Conservation (phyloP, 2,797 vertebrate genomes). For the Dendrocincla fuliginosa region DNA sequence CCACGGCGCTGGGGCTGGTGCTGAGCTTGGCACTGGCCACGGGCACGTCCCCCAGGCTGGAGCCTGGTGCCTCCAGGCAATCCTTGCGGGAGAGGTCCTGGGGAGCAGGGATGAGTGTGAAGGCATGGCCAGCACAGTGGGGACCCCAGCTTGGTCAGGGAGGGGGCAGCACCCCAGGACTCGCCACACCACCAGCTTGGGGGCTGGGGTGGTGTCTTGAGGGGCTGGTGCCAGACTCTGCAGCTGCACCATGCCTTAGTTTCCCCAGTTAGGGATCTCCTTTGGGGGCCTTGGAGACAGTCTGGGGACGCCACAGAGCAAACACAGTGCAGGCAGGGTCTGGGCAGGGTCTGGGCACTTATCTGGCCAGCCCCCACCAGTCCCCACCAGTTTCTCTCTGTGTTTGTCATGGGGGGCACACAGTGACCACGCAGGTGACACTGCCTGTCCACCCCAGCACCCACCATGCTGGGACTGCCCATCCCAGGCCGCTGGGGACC, state of each 20-base stretch:
- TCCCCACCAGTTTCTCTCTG: neutral
- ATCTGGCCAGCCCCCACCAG: neutral
- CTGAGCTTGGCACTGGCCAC: slow-evolving; percentile 65
- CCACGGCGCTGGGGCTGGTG: slow-evolving; percentile 72
- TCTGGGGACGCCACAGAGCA: too few species aligned
- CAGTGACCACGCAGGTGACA: neutral
- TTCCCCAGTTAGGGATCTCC: neutral
- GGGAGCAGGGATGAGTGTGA: neutral
- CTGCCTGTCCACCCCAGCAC: neutral
- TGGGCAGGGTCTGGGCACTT: neutral
- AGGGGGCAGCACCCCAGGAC: neutral
- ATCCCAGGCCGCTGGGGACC: rapidly evolving
- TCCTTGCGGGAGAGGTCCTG: slow-evolving; percentile 90
- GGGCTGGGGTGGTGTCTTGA: rapidly evolving
- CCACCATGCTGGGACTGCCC: rapidly evolving
- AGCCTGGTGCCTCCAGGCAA: slow-evolving; percentile 65
- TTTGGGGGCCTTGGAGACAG: rapidly evolving
- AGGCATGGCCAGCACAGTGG: rapidly evolving
- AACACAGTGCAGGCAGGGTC: neutral
- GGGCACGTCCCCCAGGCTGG: slow-evolving; percentile 70
- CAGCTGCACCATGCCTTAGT: neutral
- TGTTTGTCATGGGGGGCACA: neutral
- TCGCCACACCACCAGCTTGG: rapidly evolving
- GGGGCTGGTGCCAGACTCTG: neutral
- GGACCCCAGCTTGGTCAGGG: rapidly evolving